Base-by-base conservation (phyloP, 2,888 invertebrate genomes). In the Catocala nupta region DNA sequence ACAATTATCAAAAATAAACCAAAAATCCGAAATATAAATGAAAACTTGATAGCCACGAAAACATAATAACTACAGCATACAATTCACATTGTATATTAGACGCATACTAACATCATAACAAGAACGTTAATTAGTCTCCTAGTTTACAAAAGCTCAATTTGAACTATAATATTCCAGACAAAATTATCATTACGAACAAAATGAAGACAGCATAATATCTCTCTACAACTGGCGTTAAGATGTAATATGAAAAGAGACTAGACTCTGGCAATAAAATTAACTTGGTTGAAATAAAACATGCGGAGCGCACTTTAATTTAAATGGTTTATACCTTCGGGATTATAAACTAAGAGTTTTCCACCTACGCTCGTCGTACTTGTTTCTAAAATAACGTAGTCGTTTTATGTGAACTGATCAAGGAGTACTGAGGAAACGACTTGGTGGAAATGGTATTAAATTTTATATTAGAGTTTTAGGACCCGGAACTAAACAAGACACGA, bases 361-460 rank as follows among this genome's bases (percentile, higher is more conserved):
- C 67, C 68, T 68, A 69, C 67, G 68, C 65, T 50, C n/a, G 1
- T 39, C 43, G 61, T 59, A 71, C 63, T 72, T 62, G 59, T 55
- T 65, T 59, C 59, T 63, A 68, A 57, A 78, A 68, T 67, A 70
- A 65, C 65, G 55, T 70, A 68, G 63, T 77, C 55, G 78, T 70
- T 74, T 75, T 72, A 66, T 77, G 63, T 58, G 66, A 66, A 63
- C 68, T 39, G 36, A 39, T 39, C 36, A 39, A 8, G 8, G 36
- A 39, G 36, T 39, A 39, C 6, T 9, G 2, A 39, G 9, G 9
- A 39, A 8, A 6, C 36, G 6, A 9, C 8, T 9, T 8, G 36
- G 4, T 9, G 9, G 36, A 39, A 8, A 39, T 9, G 36, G 36
- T 9, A 39, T 7, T 7, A 8, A 39, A 25, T 25, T 25, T 25